Conservation (phyloP, 2,888 invertebrate genomes). For the Drosophila limbata region DNA sequence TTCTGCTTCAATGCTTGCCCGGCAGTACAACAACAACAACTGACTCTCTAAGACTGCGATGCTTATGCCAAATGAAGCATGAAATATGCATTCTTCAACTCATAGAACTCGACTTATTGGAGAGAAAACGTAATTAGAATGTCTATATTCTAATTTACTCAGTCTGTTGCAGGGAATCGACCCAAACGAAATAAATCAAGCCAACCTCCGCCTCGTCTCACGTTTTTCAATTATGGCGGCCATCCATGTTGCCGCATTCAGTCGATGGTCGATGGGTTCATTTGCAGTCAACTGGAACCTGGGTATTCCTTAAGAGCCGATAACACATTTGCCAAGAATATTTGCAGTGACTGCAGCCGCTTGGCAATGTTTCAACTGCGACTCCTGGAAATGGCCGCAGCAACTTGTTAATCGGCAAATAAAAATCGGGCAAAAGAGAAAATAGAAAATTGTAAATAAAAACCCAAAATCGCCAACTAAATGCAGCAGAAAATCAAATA, state of each 20-base stretch:
- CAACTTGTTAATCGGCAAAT: constrained; percentile 76
- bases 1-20: constrained; percentile 67
- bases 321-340: constrained; percentile 70
- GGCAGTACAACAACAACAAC: constrained; percentile 24
- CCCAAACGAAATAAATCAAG: constrained; percentile 28
- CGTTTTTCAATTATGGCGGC: constrained; percentile 37
- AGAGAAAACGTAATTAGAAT: constrained; percentile 36
- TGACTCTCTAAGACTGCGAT: background rate
- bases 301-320: constrained; percentile 40
- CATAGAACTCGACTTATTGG: constrained; percentile 26
- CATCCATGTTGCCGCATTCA: constrained; percentile 1
- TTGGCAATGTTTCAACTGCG: constrained; percentile 69
- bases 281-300: constrained; percentile 69
- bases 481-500: constrained; percentile 75
- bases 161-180: background rate
- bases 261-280: constrained; percentile 36
- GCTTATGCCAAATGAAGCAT: constrained; percentile 57
- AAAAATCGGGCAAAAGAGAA: constrained; percentile 38
- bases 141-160: constrained; percentile 4
- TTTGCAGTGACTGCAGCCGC: constrained; percentile 20
- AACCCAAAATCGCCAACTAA: constrained; percentile 41
- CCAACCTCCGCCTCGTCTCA: background rate
- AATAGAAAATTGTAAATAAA: constrained; percentile 19
- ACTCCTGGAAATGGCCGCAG: constrained; percentile 35
- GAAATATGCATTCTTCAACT: constrained; percentile 57